Conservation (phyloP, 2,113 vertebrate genomes). For the Mandrillus leucophaeus region DNA sequence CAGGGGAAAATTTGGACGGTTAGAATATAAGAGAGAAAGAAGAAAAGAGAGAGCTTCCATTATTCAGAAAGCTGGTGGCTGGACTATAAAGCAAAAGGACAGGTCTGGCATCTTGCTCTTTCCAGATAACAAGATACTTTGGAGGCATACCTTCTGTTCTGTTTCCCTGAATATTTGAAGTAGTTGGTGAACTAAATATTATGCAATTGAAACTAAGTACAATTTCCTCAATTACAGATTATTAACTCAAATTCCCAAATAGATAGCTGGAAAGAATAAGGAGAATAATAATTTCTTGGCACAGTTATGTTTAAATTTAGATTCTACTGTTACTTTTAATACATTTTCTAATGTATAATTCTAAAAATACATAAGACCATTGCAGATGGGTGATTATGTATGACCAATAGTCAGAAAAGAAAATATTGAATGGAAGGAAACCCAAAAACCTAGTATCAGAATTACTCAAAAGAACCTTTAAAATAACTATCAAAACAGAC, state of each 20-base stretch:
- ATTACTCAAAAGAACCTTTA: not conserved
- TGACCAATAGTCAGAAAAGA: not conserved
- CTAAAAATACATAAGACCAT: not conserved
- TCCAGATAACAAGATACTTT: not conserved
- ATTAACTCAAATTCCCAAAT: not conserved
- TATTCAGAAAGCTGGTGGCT: not conserved
- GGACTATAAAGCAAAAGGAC: not conserved
- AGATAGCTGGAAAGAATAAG: not conserved
- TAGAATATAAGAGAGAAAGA: not conserved
- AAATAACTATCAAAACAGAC: not conserved
- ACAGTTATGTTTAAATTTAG: not conserved
- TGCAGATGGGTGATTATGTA: not conserved
- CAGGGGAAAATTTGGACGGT: not conserved
- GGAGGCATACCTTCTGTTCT: not conserved
- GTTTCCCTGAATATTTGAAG: not conserved
- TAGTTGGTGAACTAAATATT: not conserved
- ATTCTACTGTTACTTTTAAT: not conserved
- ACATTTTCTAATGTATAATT: not conserved
- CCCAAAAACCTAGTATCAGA: not conserved
- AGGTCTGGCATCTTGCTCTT: not conserved
- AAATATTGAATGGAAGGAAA: not conserved
- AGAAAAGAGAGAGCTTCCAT: not conserved
- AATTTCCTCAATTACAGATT: not conserved
- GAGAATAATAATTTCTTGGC: not conserved
- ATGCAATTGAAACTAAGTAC: not conserved